These are phyloP conservation scores for Aphidoletes aphidimyza DNA, from an alignment of 2,888 invertebrate species.

Conservation along the genomic window DNA sequence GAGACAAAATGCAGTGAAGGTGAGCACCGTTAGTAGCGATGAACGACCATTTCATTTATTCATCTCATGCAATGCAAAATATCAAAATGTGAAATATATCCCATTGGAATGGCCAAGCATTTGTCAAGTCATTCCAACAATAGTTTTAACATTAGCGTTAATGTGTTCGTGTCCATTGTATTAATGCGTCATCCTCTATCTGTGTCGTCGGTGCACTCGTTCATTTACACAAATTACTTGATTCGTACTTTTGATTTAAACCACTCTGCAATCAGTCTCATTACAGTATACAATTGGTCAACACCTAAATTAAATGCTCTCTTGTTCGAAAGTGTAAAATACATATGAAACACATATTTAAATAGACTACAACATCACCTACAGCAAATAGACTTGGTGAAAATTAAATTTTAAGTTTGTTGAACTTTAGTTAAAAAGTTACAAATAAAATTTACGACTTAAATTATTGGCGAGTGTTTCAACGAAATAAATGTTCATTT, in stretches of 20 bases:
- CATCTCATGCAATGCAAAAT: background rate
- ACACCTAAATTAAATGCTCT: background rate
- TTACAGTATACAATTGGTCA: background rate
- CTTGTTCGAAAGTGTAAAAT: too few species aligned
- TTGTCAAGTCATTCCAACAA: background rate
- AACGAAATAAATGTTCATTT: constrained; percentile 11
- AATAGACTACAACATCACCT: background rate
- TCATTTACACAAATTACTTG: background rate
- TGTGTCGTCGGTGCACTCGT: background rate
- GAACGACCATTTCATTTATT: background rate
- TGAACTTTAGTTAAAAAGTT: background rate
- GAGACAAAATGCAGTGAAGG: background rate
- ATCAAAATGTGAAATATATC: too few species aligned
- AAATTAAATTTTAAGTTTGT: background rate
- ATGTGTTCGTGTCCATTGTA: too few species aligned
- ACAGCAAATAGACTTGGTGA: background rate
- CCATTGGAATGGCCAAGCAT: background rate
- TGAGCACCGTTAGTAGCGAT: background rate
- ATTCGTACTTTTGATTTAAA: background rate
- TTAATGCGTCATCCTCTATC: too few species aligned
- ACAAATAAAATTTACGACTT: too few species aligned
- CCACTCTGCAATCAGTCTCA: background rate
- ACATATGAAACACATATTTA: too few species aligned
- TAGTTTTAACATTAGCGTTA: background rate
- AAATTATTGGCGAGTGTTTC: too few species aligned